These are phyloP conservation scores for Tridacna crocea DNA, from an alignment of 2,888 invertebrate genomes.

Conservation along the genomic window DNA sequence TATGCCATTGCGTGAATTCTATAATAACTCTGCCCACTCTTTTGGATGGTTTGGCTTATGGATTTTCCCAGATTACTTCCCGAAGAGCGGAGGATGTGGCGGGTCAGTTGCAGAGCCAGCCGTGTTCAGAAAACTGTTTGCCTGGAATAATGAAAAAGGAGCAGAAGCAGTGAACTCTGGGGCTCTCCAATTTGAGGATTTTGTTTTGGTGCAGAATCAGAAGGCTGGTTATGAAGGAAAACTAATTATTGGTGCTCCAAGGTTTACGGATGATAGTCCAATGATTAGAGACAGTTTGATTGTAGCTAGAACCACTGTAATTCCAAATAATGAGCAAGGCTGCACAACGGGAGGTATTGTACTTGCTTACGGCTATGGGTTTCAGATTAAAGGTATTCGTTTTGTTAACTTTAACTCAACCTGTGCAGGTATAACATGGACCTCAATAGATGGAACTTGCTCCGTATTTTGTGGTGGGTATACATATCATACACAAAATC, in stretches of 20 bases:
- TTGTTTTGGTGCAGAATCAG: constrained; percentile 76
- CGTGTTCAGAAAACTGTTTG: constrained; percentile 66
- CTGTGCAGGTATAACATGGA: constrained; percentile 64
- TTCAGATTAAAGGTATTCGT: constrained; percentile 65
- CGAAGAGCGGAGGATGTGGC: constrained; percentile 61
- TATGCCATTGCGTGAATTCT: constrained; percentile 73
- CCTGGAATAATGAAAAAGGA: constrained; percentile 82
- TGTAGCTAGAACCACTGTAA: constrained; percentile 55
- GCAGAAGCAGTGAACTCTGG: constrained; percentile 79
- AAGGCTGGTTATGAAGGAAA: constrained; percentile 77
- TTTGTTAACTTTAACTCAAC: constrained; percentile 60
- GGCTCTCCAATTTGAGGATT: constrained; percentile 75
- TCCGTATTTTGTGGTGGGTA: constrained; percentile 73
- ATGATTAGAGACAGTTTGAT: constrained; percentile 57
- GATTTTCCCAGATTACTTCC: constrained; percentile 77
- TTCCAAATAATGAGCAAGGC: constrained; percentile 45
- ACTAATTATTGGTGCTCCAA: constrained; percentile 32
- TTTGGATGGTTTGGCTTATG: constrained; percentile 82
- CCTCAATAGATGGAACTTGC: constrained; percentile 75
- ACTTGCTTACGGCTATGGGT: constrained; percentile 76
- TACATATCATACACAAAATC: constrained; percentile 59
- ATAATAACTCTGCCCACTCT: constrained; percentile 81
- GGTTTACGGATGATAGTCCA: constrained; percentile 50
- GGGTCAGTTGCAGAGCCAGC: constrained; percentile 47
- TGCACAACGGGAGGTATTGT: constrained; percentile 70